Percentiles rank a stretch among this genome's conserved stretches.
phyloP scores from a whole-genome alignment of 2,888 invertebrate species.

The Rhagonycha lutea region DNA sequence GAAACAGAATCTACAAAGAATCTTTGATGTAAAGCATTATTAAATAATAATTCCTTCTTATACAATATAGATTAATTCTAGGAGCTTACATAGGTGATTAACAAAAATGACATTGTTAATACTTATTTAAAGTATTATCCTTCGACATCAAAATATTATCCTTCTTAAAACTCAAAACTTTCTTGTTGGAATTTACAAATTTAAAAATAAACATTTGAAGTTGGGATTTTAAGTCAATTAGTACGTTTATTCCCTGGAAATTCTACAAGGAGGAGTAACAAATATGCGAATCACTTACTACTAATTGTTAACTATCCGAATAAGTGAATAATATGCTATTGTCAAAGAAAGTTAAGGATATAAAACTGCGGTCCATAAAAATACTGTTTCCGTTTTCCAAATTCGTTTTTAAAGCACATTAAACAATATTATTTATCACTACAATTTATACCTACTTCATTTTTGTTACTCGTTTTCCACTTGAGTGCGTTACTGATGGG shows the following conservation, averaged over 20 bases:
- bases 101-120: neutral
- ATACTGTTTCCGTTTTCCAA: neutral
- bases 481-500: neutral
- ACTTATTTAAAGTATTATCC: neutral
- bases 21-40: neutral
- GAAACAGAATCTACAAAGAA: neutral
- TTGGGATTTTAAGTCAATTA: no score
- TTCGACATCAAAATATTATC: neutral
- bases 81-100: neutral
- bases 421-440: neutral
- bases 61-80: neutral
- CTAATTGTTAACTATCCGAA: neutral
- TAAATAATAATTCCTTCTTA: neutral
- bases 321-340: neutral
- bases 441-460: conserved; percentile 2
- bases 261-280: no score
- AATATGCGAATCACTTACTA: neutral
- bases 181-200: no score
- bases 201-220: no score
- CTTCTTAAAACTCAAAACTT: neutral
- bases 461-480: conserved; percentile 3
- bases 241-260: no score
- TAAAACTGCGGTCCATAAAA: neutral
- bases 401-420: conserved; percentile 2
- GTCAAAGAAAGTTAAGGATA: neutral